These are phyloP conservation scores for Azorinus chamasolen DNA, from an alignment of 2,888 invertebrate species.

Conservation along the genomic window DNA sequence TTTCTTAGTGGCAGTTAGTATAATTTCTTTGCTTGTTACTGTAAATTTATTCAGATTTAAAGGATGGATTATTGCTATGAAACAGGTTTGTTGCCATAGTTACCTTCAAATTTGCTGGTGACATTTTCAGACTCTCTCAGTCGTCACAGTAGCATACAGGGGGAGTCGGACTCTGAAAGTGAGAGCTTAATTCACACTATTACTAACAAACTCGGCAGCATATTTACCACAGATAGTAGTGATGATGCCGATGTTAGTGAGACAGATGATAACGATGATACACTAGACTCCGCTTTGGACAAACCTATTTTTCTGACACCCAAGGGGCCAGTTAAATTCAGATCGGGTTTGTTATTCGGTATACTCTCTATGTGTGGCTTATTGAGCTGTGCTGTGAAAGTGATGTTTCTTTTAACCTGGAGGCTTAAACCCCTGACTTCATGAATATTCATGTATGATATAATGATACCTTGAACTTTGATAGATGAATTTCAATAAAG, in stretches of 20 bases:
- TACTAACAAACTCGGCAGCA: conserved; percentile 85
- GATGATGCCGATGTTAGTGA: conserved; percentile 86
- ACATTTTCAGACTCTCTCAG: conserved; percentile 79
- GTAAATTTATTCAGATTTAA: too few relatives aligned
- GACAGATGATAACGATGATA: conserved; percentile 81
- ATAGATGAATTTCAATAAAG: too few relatives aligned
- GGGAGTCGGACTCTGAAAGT: conserved; percentile 85
- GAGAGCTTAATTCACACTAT: conserved; percentile 83
- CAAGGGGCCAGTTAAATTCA: conserved; percentile 81
- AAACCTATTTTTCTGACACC: conserved; percentile 84
- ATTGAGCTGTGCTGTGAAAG: not conserved
- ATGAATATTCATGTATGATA: too few relatives aligned
- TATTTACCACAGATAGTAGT: conserved; percentile 91
- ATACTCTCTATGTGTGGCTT: conserved; percentile 24
- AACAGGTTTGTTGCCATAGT: too few relatives aligned
- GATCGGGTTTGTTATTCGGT: conserved; percentile 75
- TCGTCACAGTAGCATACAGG: conserved; percentile 83
- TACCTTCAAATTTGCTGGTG: not conserved
- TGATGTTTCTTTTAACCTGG: too few relatives aligned
- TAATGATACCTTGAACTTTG: too few relatives aligned
- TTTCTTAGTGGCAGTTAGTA: too few relatives aligned
- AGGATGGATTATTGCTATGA: too few relatives aligned
- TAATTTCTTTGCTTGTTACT: too few relatives aligned
- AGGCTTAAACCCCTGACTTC: too few relatives aligned
- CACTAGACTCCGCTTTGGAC: conserved; percentile 80